phyloP scores from a whole-genome alignment of 2,113 vertebrate species.

The Nerophis ophidion region DNA sequence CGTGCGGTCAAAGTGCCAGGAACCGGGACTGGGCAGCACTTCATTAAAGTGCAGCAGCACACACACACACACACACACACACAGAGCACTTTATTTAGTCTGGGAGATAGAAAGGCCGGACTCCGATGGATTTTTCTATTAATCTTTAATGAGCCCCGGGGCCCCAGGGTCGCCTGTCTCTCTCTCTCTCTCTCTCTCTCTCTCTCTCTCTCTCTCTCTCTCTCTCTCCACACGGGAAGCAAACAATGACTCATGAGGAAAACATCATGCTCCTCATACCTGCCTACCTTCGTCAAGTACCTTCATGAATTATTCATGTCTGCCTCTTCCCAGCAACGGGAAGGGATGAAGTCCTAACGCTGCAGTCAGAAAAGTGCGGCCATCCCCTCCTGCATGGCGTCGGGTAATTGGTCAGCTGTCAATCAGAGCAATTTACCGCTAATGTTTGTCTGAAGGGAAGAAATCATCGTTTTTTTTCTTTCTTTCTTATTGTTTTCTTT shows the following conservation, averaged over 20 bases:
- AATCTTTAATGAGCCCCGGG: constrained; percentile 61
- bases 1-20: constrained; percentile 47
- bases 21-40: constrained; percentile 43
- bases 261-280: constrained; percentile 22
- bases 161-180: constrained; percentile 30
- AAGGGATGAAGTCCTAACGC: constrained; percentile 17
- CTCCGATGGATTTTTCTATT: constrained; percentile 46
- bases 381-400: neutral
- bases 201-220: too few species aligned
- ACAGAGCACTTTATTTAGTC: constrained; percentile 60
- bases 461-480: too few species aligned
- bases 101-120: constrained; percentile 46
- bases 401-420: constrained; percentile 6
- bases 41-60: constrained; percentile 60
- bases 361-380: constrained; percentile 15
- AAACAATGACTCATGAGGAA: constrained; percentile 53
- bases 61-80: constrained; percentile 17
- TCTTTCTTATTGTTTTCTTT: too few species aligned
- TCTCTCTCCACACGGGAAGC: constrained; percentile 45
- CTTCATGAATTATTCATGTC: constrained; percentile 50
- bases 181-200: constrained; percentile 31
- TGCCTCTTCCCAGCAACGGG: constrained; percentile 18
- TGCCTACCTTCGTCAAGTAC: constrained; percentile 13
- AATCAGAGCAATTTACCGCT: constrained; percentile 1
- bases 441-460: constrained; percentile 2